phyloP scores from a whole-genome alignment of 2,888 invertebrate species.

The Beris chalybata region DNA sequence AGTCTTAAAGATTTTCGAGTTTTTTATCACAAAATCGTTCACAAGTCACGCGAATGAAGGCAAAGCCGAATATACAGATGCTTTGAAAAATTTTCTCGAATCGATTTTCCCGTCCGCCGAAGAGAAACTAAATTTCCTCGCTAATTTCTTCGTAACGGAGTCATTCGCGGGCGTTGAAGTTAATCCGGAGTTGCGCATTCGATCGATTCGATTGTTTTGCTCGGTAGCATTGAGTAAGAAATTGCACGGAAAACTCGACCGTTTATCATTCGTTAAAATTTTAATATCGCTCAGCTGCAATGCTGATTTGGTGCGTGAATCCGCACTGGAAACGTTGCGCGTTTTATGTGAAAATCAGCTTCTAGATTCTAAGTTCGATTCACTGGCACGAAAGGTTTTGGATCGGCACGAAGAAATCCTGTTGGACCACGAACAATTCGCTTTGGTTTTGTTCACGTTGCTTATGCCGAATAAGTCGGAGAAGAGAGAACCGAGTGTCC shows the following conservation, averaged over 20 bases:
- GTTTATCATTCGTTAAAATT: slow-evolving; percentile 46
- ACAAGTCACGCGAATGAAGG: slow-evolving; percentile 29
- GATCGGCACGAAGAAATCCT: slow-evolving; percentile 63
- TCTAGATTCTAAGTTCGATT: background rate
- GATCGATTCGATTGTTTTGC: slow-evolving; percentile 55
- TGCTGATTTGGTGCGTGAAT: slow-evolving; percentile 60
- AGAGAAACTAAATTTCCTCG: slow-evolving; percentile 61
- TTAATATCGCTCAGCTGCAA: slow-evolving; percentile 62
- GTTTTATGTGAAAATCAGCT: slow-evolving; percentile 48
- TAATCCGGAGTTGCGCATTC: slow-evolving; percentile 59
- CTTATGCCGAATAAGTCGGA: background rate
- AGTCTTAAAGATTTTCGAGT: slow-evolving; percentile 45
- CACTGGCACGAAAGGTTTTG: slow-evolving; percentile 42
- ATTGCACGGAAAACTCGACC: slow-evolving; percentile 36
- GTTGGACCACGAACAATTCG: slow-evolving; percentile 68
- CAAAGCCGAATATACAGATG: slow-evolving; percentile 45
- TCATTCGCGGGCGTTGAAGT: slow-evolving; percentile 44
- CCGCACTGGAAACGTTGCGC: slow-evolving; percentile 60
- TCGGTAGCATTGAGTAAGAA: slow-evolving; percentile 41
- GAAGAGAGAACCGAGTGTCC: background rate
- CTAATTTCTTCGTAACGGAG: slow-evolving; percentile 59
- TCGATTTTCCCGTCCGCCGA: slow-evolving; percentile 56
- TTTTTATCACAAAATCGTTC: slow-evolving; percentile 42
- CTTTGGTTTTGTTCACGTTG: slow-evolving; percentile 64
- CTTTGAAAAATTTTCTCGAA: slow-evolving; percentile 56